Percentiles rank a stretch among this genome's conserved stretches.
Evolutionary conservation across 1,140 invertebrate genomes (phyloP).

Genomic region (Hydropsyche tenuis): DNA sequence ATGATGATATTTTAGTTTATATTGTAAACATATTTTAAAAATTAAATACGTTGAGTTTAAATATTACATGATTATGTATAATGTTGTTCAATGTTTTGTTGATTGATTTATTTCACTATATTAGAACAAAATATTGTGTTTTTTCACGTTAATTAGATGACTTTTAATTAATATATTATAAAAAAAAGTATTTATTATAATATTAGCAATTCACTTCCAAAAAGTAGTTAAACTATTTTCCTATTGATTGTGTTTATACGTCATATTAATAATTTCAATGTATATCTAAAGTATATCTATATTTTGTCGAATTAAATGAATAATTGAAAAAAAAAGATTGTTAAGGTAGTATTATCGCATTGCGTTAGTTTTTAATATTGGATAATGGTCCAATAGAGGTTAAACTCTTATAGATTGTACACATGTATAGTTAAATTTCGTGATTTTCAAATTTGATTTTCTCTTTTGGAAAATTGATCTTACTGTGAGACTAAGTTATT

Average conservation of each 20-base stretch:
- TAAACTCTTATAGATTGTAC: conserved; percentile 33
- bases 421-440: conserved; percentile 24
- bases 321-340: conserved; percentile 16
- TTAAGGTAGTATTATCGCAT: conserved; percentile 20
- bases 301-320: conserved; percentile 36
- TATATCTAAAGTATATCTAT: conserved; percentile 34
- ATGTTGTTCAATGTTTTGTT: conserved; percentile 3
- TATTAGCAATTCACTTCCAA: conserved; percentile 26
- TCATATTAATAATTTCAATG: conserved; percentile 27
- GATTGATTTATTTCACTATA: conserved; percentile 9
- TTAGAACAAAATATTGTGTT: background rate
- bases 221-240: conserved; percentile 47
- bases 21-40: background rate
- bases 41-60: conserved; percentile 5
- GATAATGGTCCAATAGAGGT: conserved; percentile 49
- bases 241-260: conserved; percentile 48
- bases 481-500: conserved; percentile 1
- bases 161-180: background rate
- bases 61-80: conserved; percentile 10
- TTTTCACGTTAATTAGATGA: background rate
- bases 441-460: background rate
- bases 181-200: background rate
- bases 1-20: conserved; percentile 25
- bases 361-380: conserved; percentile 40
- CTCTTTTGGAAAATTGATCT: no score